Conservation (phyloP, 2,113 vertebrate species). For the Poicephalus meyeri region DNA sequence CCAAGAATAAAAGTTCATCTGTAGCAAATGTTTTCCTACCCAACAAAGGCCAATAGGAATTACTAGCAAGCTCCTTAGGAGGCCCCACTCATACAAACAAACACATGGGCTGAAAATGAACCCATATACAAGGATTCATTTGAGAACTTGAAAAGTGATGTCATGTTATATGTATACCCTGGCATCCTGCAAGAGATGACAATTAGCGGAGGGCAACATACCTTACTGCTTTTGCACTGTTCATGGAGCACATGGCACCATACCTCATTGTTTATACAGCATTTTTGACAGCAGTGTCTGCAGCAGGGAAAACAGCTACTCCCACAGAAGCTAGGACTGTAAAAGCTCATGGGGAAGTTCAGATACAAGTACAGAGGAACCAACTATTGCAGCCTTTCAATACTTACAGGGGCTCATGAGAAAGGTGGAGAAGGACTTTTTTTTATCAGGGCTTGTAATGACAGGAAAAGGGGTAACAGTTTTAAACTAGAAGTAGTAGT, state of each 20-base stretch:
- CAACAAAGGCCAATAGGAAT: background rate
- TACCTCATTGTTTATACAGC: rapidly evolving
- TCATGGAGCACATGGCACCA: background rate
- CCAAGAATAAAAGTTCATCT: background rate
- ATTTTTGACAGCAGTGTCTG: background rate
- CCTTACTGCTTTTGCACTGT: background rate
- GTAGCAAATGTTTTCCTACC: background rate
- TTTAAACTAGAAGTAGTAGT: background rate
- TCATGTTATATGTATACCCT: rapidly evolving
- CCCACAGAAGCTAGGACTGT: background rate
- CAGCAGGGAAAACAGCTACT: background rate
- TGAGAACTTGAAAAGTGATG: background rate
- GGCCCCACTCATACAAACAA: background rate
- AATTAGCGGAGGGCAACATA: rapidly evolving
- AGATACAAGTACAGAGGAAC: background rate
- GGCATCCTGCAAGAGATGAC: background rate
- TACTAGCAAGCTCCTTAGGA: background rate
- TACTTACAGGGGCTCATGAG: background rate
- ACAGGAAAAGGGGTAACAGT: background rate
- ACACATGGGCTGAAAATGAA: background rate
- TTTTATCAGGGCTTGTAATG: background rate
- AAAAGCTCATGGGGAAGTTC: background rate
- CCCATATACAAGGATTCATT: background rate
- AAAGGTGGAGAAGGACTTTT: background rate
- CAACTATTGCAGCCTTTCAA: background rate